These are phyloP conservation scores for Chymomyza caudatula DNA, from an alignment of 2,888 invertebrate species.

Conservation along the genomic window DNA sequence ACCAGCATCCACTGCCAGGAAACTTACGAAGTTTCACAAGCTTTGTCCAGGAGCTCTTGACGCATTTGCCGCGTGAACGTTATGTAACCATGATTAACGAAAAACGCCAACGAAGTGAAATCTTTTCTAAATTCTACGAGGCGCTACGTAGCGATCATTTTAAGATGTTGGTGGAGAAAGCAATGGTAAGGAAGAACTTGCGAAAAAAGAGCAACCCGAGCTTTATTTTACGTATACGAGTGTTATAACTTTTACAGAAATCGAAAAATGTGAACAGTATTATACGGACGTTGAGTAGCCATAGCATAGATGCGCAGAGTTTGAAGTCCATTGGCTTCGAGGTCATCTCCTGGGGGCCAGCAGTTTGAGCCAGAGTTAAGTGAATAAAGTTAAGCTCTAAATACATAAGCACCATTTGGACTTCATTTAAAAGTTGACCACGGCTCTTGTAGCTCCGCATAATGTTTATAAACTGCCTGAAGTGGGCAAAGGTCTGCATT, in stretches of 20 bases:
- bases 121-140: slow-evolving; percentile 66
- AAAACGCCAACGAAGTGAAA: slow-evolving; percentile 46
- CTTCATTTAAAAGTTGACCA: neutral
- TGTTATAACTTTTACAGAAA: slow-evolving; percentile 41
- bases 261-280: slow-evolving; percentile 44
- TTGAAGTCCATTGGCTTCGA: slow-evolving; percentile 58
- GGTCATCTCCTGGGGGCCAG: slow-evolving; percentile 72
- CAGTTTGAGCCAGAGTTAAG: neutral
- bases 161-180: slow-evolving; percentile 44
- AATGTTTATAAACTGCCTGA: neutral
- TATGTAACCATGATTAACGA: slow-evolving; percentile 65
- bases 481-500: neutral
- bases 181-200: slow-evolving; percentile 51
- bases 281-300: slow-evolving; percentile 47
- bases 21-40: slow-evolving; percentile 51
- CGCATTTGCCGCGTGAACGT: slow-evolving; percentile 58
- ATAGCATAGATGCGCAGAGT: slow-evolving; percentile 56
- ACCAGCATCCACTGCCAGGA: slow-evolving; percentile 11
- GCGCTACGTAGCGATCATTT: slow-evolving; percentile 61
- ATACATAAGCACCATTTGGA: neutral
- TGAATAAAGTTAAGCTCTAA: neutral
- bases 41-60: slow-evolving; percentile 60
- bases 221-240: neutral
- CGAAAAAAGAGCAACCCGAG: neutral
- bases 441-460: neutral